Evolutionary conservation across 2,888 invertebrate genomes (phyloP).

Genomic region (Tenthredo scrophulariae): DNA sequence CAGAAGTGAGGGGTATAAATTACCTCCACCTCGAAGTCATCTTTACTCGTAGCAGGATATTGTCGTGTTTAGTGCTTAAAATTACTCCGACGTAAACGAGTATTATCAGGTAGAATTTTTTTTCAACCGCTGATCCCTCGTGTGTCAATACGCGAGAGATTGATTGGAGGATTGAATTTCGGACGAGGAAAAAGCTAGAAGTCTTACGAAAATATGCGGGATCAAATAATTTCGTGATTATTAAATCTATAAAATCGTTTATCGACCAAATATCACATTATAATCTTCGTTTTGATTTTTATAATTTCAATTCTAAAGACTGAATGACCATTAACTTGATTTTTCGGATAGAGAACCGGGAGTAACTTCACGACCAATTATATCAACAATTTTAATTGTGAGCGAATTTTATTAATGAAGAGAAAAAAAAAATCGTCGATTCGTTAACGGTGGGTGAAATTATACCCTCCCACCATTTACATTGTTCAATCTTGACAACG

Average conservation of each 20-base stretch:
- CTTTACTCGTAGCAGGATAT: background rate
- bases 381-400: background rate
- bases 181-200: background rate
- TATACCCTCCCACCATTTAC: background rate
- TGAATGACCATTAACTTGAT: too few species aligned
- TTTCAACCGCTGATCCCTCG: background rate
- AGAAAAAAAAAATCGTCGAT: background rate
- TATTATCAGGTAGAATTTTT: slow-evolving; percentile 6
- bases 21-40: background rate
- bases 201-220: background rate
- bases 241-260: too few species aligned
- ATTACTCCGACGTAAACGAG: slow-evolving; percentile 4
- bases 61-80: background rate
- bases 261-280: too few species aligned
- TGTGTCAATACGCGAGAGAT: background rate
- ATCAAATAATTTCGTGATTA: background rate
- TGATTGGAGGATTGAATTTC: background rate
- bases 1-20: background rate
- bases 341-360: background rate
- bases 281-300: too few species aligned
- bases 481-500: slow-evolving; percentile 4
- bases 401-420: background rate
- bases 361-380: background rate
- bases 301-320: too few species aligned
- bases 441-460: background rate